Conservation (phyloP, 53 echinoderm and acorn worm species). For the Luidia sarsii region DNA sequence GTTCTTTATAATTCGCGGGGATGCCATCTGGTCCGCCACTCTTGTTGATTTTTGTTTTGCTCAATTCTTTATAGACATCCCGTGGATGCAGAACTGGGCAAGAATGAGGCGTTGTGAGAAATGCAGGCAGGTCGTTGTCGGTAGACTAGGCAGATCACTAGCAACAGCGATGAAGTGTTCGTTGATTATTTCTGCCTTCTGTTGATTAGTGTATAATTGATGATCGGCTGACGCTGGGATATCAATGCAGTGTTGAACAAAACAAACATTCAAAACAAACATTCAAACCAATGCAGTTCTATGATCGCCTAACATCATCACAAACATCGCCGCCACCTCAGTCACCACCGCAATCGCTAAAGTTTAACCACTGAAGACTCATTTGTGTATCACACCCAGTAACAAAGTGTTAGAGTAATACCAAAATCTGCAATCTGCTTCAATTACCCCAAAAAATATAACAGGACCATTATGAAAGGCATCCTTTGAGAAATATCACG, state of each 20-base stretch:
- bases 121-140: not conserved
- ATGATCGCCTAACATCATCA: too few species aligned
- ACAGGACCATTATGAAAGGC: too few species aligned
- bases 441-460: too few species aligned
- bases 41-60: not conserved
- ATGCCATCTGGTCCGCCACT: slow-evolving; percentile 37
- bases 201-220: not conserved
- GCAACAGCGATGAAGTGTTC: slow-evolving; percentile 8
- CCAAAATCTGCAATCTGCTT: too few species aligned
- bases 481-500: too few species aligned
- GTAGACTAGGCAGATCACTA: slow-evolving; percentile 2
- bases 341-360: too few species aligned
- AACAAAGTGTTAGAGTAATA: too few species aligned
- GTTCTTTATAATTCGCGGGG: slow-evolving; percentile 12
- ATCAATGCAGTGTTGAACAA: not conserved
- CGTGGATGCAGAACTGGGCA: slow-evolving; percentile 30
- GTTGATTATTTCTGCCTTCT: slow-evolving; percentile 19
- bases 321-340: too few species aligned
- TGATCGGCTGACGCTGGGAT: not conserved
- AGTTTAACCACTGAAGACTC: too few species aligned
- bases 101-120: not conserved
- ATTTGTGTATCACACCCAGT: too few species aligned
- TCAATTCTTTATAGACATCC: not conserved
- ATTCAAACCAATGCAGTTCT: too few species aligned
- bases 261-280: too few species aligned